Conservation (phyloP, 1,140 invertebrate species). For the Hyles euphorbiae region DNA sequence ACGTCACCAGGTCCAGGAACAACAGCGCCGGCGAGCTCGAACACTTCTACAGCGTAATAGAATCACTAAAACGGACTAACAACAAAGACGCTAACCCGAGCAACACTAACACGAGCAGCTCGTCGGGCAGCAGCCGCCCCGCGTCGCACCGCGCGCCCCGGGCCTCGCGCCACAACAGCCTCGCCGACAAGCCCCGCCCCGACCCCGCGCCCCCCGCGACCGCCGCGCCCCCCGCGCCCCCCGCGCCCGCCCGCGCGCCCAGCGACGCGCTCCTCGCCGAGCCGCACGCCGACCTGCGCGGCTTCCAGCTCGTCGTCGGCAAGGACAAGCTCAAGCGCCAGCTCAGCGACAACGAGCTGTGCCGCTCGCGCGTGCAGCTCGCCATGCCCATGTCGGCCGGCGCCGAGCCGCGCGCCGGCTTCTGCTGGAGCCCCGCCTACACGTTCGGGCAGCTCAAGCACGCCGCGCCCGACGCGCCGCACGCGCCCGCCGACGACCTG, state of each 20-base stretch:
- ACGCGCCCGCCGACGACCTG: slow-evolving; percentile 30
- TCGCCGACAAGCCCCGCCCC: slow-evolving; percentile 40
- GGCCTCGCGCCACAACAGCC: slow-evolving; percentile 44
- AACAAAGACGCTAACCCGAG: slow-evolving; percentile 22
- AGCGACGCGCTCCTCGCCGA: slow-evolving; percentile 40
- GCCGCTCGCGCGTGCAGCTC: slow-evolving; percentile 40
- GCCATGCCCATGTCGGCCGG: slow-evolving; percentile 63
- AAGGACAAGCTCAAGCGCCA: slow-evolving; percentile 58
- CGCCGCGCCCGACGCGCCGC: slow-evolving; percentile 35
- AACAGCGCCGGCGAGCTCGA: slow-evolving; percentile 44
- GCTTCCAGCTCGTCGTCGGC: slow-evolving; percentile 57
- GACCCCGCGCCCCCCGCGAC: slow-evolving; percentile 21
- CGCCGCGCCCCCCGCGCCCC: slow-evolving; percentile 22
- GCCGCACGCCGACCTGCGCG: slow-evolving; percentile 28
- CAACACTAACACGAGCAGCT: slow-evolving; percentile 47
- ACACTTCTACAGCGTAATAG: slow-evolving; percentile 57
- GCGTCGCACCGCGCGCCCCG: slow-evolving; percentile 11
- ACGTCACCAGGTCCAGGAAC: slow-evolving; percentile 41
- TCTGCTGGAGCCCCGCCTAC: slow-evolving; percentile 50
- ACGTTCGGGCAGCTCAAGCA: slow-evolving; percentile 66
- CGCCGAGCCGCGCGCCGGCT: slow-evolving; percentile 46
- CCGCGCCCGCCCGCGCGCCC: slow-evolving; percentile 27
- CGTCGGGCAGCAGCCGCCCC: slow-evolving; percentile 40
- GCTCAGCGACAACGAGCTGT: slow-evolving; percentile 56
- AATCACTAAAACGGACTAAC: slow-evolving; percentile 43